These are phyloP conservation scores for Hozukius guyotensis DNA, from an alignment of 2,797 vertebrate genomes.

Conservation along the genomic window DNA sequence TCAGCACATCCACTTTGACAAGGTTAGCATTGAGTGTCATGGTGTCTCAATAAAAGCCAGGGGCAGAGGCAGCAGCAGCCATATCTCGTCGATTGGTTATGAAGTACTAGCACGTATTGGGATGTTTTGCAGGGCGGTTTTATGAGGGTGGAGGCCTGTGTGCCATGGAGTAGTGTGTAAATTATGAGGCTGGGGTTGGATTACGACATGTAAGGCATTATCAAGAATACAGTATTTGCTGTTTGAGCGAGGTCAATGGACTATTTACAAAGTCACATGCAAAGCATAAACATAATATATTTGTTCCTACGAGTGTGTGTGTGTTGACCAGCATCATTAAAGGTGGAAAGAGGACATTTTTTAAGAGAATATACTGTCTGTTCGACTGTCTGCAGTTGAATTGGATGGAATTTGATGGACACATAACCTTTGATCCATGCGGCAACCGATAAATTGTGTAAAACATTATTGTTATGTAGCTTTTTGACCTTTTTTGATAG, in stretches of 20 bases:
- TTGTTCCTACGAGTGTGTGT: background rate
- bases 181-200: conserved; percentile 15
- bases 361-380: background rate
- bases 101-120: conserved; percentile 8
- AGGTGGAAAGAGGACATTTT: background rate
- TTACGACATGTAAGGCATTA: background rate
- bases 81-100: conserved; percentile 44
- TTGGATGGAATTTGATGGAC: background rate
- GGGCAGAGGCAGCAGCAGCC: conserved; percentile 18
- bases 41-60: conserved; percentile 50
- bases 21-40: conserved; percentile 40
- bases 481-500: background rate
- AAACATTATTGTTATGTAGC: background rate
- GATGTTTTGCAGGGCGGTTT: conserved; percentile 31
- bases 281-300: background rate
- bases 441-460: background rate
- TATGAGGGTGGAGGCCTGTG: conserved; percentile 17
- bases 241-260: conserved; percentile 15
- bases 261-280: background rate
- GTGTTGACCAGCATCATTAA: background rate
- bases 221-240: background rate
- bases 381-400: background rate
- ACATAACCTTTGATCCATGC: background rate
- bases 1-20: conserved; percentile 29
- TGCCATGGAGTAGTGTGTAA: background rate